Percentiles rank a stretch among this genome's conserved stretches.
Evolutionary conservation across 2,113 vertebrate species (phyloP).

Genomic region (Ahaetulla prasina): DNA sequence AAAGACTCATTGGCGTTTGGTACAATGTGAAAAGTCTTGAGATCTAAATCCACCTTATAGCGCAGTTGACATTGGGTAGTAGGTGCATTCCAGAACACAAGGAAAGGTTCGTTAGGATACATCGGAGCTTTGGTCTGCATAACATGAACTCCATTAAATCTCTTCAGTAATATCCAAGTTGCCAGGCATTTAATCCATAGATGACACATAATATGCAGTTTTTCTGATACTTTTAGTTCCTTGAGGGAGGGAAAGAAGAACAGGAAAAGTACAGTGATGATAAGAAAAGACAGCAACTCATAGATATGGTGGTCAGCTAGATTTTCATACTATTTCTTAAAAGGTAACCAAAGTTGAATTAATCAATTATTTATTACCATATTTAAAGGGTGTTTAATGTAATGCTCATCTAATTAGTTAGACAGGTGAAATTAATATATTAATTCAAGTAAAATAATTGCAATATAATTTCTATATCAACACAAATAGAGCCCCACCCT

Average conservation of each 20-base stretch:
- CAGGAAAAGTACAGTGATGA: neutral
- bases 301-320: neutral
- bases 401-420: neutral
- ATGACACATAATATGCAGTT: conserved; percentile 55
- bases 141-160: conserved; percentile 24
- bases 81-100: conserved; percentile 86
- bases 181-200: conserved; percentile 35
- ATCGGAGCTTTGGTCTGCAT: conserved; percentile 73
- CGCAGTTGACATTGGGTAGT: conserved; percentile 77
- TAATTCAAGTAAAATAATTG: neutral
- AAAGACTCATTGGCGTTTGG: conserved; percentile 84
- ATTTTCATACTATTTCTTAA: neutral
- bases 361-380: neutral
- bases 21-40: conserved; percentile 82
- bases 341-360: neutral
- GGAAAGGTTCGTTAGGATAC: conserved; percentile 77
- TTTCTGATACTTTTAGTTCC: conserved; percentile 17
- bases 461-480: neutral
- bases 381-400: neutral
- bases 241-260: neutral
- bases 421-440: neutral
- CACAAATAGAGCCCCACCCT: neutral
- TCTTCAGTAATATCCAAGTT: neutral
- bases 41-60: conserved; percentile 84
- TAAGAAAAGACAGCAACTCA: neutral